Evolutionary conservation across 2,797 vertebrate species (phyloP), one percentile per base, ranked within the genome.

Genomic region (Neosalanx taihuensis): DNA sequence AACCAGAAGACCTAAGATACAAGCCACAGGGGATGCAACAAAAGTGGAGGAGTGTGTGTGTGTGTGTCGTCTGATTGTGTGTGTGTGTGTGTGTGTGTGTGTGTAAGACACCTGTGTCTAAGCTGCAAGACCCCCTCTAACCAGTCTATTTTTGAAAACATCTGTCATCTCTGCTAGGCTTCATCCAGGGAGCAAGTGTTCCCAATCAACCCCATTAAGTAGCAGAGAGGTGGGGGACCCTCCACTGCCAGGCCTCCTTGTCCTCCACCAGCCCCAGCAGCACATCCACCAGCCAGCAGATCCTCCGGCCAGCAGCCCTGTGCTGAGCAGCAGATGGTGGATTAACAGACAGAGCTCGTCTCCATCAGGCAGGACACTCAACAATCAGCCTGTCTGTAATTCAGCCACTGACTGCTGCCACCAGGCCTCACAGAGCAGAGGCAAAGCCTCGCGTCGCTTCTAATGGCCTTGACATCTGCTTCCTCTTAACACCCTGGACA

Each of bases 321-420:
- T 68, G 80, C 72, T 75, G 74, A 65, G 78, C 83, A 89, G 87
- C 90, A 92, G 89, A 92, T 92, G 90, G 87, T 72, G 60, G 67
- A 65, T 78, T 86, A 91, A 89, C 88, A 84, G 84, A 89, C 89
- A 87, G 88, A 88, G 87, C 84, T 84, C 87, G 87, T 92, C 87
- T 88, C 88, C 83, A 89, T 91, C 89, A 91, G 84, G 17, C 59
- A 29, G 51, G 51, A 17, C 6, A n/a, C 51, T 53, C 51, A 17
- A 17, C 18, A 51, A 76, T 71, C 73, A 77, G 78, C 79, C 80
- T 84, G 78, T 77, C 83, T 80, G 64, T 81, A 82, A 84, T 77
- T 73, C 46, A 79, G 75, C 77, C 82, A 79, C 83, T 78, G 73
- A 79, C 80, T 74, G 76, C 78, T 83, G 79, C 80, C 83, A 62